A percentile compares a stretch with the other conserved stretches of the same genome.
phyloP scores from a whole-genome alignment of 37 sponge, comb jelly and placozoan species.

The Bolinopsis microptera region DNA sequence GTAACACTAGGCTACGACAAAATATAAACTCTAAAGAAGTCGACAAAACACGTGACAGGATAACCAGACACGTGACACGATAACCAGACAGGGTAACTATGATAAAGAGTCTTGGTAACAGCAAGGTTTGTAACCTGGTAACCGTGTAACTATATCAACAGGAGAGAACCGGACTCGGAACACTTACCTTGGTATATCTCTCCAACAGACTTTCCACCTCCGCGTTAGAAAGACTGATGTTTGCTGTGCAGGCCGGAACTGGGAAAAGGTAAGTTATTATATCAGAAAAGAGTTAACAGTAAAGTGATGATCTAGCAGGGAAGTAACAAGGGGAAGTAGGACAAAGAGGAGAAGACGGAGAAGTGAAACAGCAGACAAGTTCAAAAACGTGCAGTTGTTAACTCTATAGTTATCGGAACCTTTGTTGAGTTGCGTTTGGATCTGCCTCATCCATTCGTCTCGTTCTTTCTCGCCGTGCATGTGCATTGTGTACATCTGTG shows the following conservation, averaged over 20 bases:
- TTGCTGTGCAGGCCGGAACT: conserved; percentile 53
- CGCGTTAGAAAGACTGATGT: background rate
- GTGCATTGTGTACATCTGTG: conserved; percentile 62
- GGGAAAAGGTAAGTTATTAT: too few relatives aligned
- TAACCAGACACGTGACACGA: background rate
- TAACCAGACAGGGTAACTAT: too few relatives aligned
- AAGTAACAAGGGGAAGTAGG: too few relatives aligned
- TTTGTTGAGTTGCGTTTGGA: conserved; percentile 61
- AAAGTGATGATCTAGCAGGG: too few relatives aligned
- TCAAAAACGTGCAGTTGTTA: too few relatives aligned
- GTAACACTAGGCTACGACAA: background rate
- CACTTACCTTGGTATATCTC: conserved; percentile 40
- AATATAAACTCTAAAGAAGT: background rate
- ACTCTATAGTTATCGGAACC: background rate
- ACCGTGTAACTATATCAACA: background rate
- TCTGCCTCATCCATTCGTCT: conserved; percentile 50
- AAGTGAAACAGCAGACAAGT: too few relatives aligned
- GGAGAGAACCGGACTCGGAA: background rate
- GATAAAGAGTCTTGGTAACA: background rate
- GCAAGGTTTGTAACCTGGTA: background rate
- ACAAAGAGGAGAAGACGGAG: too few relatives aligned
- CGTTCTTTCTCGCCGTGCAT: conserved; percentile 13
- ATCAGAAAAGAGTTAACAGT: too few relatives aligned
- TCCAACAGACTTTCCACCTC: conserved; percentile 51
- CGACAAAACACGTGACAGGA: background rate